Base-by-base conservation (phyloP, 1,140 invertebrate genomes). In the Papilio polyxenes region DNA sequence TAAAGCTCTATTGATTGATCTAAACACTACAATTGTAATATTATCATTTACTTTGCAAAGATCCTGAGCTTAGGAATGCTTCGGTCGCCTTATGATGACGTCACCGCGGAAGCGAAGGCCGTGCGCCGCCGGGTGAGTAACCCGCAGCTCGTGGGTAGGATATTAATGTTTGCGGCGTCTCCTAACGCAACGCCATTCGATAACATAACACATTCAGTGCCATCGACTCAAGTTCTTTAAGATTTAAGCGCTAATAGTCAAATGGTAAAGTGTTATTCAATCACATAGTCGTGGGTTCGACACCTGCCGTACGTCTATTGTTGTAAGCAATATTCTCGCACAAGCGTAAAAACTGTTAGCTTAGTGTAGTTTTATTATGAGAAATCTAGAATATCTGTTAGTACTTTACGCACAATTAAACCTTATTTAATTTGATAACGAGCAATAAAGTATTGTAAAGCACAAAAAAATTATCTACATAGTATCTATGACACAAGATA, bases 51-150 rank as follows among this genome's bases (percentile, higher is more conserved):
- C n/a, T 65, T 15, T 37, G 31, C 37, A 8, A 72, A 72, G 13
- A 72, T 72, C 13, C 65, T 13, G 31, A 4, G 23, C 13, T 1
- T 13, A 75, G 74, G 74, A 17, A 56, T 82, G 87, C 85, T 85
- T 85, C 81, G 74, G 81, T 83, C 86, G 78, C 74, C 74, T 69
- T 15, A n/a, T 56, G 80, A 69, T 92, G 91, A 92, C 90, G 91
- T 90, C 87, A 92, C 82, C 86, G 87, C 89, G 90, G 90, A 92
- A 90, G 89, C 87, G 79, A 83, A 84, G 84, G 85, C 86, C 87
- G 87, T 84, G 80, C 81, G 83, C 83, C 84, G 85, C 83, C 86
- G 87, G 88, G 89, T 91, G 89, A 91, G 85, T 90, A 91, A 90
- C 89, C 88, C 83, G 82, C 56, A 83, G 85, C 82, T 81, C 84